Evolutionary conservation across 1,140 invertebrate species (phyloP), one percentile per base, ranked within the genome.

Genomic region (Caerostris extrusa): DNA sequence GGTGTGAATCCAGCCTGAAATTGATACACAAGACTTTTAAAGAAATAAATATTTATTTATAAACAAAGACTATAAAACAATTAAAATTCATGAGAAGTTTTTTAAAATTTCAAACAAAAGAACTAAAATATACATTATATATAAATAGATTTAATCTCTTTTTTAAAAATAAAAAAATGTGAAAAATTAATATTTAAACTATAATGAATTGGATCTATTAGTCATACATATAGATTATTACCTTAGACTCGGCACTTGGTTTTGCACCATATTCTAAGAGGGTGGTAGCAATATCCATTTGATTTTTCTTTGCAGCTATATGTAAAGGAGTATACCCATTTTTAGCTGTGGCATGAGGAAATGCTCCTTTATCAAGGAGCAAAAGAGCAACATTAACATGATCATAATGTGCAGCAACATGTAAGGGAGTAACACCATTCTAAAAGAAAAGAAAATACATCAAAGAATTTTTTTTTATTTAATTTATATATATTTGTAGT

Each of bases 271-370:
- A 99, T 96, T 99, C 98, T 93, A 99, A 96, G 34, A 99, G 96
- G 5, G 98, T 98, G 4, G 98, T 98, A 5, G 99, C 95, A 92
- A 97, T 96, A 94, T 96, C 96, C 96, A 98, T 97, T 96, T 99
- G 99, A 96, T 99, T 99, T 96, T 99, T 99, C 93, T 99, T 98
- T 3, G 99, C 98, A 4, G 99, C 99, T 96, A 99, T 99, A 96
- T 99, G 99, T 3, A 99, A 96, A 8, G 99, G 98, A 3, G 99
- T 99, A 95, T 99, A 99, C 14, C 99, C 99, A 96, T 99, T 99
- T 96, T 99, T 99, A 61, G 99, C 99, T 61, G 98, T 97, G 60
- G 98, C 98, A 96, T 99, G 98, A 57, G 98, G 98, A 83, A 98
- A 99, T 81, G 99, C 99, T 82, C 98, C 98, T 96, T 99, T 98